These are phyloP conservation scores for Pseudomyrmex sp. DNA, from an alignment of 1,140 invertebrate genomes.

Conservation along the genomic window DNA sequence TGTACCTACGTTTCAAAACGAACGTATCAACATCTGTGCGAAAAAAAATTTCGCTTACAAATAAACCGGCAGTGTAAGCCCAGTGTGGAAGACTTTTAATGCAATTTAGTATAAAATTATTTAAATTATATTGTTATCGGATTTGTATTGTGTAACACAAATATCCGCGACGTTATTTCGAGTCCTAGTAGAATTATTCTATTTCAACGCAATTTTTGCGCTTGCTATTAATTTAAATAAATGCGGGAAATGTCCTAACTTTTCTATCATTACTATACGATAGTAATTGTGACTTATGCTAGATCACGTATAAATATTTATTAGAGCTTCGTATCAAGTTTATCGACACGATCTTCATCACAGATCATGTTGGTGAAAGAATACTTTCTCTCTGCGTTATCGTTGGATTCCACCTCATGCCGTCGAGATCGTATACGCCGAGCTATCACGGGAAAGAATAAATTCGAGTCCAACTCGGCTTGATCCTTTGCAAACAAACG, in stretches of 20 bases:
- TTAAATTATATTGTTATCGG: not conserved
- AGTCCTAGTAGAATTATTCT: no score
- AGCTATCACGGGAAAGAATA: constrained; percentile 88
- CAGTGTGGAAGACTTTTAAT: no score
- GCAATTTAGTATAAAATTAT: no score
- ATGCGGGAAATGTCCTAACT: constrained; percentile 41
- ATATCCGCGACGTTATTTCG: no score
- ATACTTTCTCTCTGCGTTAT: constrained; percentile 59
- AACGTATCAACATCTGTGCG: no score
- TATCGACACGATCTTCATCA: not conserved
- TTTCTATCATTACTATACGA: no score
- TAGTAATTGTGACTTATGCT: not conserved
- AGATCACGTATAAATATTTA: constrained; percentile 16
- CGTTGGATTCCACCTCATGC: not conserved
- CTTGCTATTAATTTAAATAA: not conserved
- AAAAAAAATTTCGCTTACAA: no score
- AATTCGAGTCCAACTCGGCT: constrained; percentile 85
- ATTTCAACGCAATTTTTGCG: no score
- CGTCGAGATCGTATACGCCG: constrained; percentile 79
- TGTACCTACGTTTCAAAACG: no score
- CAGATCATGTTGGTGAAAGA: constrained; percentile 23
- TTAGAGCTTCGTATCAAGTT: constrained; percentile 52
- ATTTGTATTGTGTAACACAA: not conserved
- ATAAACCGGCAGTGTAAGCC: no score
- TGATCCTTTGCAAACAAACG: constrained; percentile 58